Evolutionary conservation across 2,113 vertebrate species (phyloP).

Genomic region (Lanius collurio): DNA sequence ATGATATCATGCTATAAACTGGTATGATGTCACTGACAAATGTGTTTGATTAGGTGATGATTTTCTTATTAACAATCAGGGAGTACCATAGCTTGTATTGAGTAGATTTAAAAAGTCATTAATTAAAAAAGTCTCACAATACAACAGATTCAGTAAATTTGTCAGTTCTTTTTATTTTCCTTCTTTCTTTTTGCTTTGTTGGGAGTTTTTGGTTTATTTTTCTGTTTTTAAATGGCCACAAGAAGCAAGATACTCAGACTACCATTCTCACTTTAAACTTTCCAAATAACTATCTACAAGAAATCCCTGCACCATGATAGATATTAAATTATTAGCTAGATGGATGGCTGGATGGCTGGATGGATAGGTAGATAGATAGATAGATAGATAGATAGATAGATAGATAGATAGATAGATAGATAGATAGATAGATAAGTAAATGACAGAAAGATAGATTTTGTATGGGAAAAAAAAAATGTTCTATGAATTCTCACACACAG

Average conservation of each 20-base stretch:
- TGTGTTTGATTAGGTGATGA: fast-evolving
- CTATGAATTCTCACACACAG: not conserved
- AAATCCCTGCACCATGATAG: not conserved
- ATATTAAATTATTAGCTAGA: not conserved
- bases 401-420: too few species aligned
- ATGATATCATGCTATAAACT: not conserved
- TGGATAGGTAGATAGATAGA: too few species aligned
- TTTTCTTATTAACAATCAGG: not conserved
- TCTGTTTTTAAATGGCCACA: not conserved
- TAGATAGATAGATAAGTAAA: not conserved
- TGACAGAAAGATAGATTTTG: not conserved
- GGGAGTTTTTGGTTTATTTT: too few species aligned
- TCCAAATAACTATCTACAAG: not conserved
- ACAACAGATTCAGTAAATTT: not conserved
- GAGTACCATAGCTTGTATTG: not conserved
- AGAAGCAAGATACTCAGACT: not conserved
- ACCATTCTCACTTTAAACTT: not conserved
- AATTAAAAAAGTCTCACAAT: not conserved
- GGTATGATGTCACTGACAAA: not conserved
- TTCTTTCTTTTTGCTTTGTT: not conserved
- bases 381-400: not conserved
- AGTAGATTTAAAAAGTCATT: not conserved
- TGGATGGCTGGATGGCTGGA: not conserved
- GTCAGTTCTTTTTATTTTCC: not conserved
- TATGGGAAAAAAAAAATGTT: not conserved